Evolutionary conservation across 37 sponge, comb jelly and placozoan genomes (phyloP), one percentile per base, ranked within the genome.

Genomic region (Agelas oroides): DNA sequence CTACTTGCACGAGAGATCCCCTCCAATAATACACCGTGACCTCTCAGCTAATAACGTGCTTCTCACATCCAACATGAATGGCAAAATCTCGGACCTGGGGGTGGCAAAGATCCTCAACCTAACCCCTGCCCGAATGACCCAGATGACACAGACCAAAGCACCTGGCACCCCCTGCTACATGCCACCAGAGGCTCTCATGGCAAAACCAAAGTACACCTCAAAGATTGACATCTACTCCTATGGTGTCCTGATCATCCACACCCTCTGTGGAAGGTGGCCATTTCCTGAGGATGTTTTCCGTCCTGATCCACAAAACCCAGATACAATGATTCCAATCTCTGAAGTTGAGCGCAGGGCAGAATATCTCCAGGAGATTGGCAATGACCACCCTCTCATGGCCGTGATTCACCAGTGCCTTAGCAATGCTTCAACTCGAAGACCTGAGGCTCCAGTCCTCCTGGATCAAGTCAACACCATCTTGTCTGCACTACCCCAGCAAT

Each of bases 101-200:
- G 59, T 69, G 72, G 83, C 83, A 24, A 82, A 35, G 28, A 70
- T 69, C 23, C 19, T 82, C 23, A 82, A 70, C 24, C n/a, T 69
- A 40, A 70, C 54, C 37, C 83, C 83, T 21, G 24, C 63, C 28
- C 79, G 63, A 64, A 38, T 78, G n/a, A 78, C 66, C 27, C 21
- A 33, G 21, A 41, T 78, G 79, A 67, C 68, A 5, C 28, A 32
- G 11, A 78, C 79, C 1, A 20, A 25, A 63, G 63, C 62, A 21
- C 79, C 79, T 33, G 83, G 83, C 39, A 82, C 70, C 21, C 31
- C 20, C 5, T 28, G 23, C 23, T 70, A 82, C 83, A 82, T 82
- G 83, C 83, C 83, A 32, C 83, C 83, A 19, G 83, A 82, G 56
- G 83, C 35, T 16, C 25, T 70, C 73, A 54, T 82, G 18, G 73